Evolutionary conservation across 2,113 vertebrate species (phyloP), one percentile per base, ranked within the genome.

Genomic region (Oreochromis niloticus): DNA sequence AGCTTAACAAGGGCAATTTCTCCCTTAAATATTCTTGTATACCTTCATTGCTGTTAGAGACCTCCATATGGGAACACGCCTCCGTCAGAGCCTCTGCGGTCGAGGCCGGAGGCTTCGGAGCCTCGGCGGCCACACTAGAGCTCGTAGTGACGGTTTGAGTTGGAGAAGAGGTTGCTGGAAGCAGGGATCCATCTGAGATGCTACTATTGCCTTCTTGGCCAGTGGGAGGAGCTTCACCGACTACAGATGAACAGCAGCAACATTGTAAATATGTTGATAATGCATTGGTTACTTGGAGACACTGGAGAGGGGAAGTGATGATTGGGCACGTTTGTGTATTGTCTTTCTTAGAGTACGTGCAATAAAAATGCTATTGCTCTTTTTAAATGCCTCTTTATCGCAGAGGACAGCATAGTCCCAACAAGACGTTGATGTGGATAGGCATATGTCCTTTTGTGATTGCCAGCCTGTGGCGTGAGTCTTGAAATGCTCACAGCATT

Each of bases 181-280:
- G 94, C 92, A 95, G 95, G 89, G 94, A 89, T 95, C 95, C 94
- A 81, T 96, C 95, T 93, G 94, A 95, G 94, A 96, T 93, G 96
- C 95, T 96, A 96, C 87, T 86, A 80, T 24, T 96, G 95, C 96
- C 96, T 93, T 96, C 97, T 61, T 68, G 88, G 96, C 93, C 95
- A 95, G 97, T 95, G 96, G 96, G 84, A 95, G 97, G 95, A 91
- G 96, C 96, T 97, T 97, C 17, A 71, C 55, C 57, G 95, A 94
- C 96, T 95, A 98, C 88, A 92, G 85, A 85, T 71, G 81, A 88
- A 93, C 83, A 92, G 91, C 86, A 90, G 87, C 41, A 89, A 79
- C 43, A 75, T 81, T 85, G 84, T 75, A 46, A 88, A 84, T 79
- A 68, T 12, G 24, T 22, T 34, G 11, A 61, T 19, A 63, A 56